Base-by-base conservation (phyloP, 2,113 vertebrate genomes). In the Psettodes erumei region DNA sequence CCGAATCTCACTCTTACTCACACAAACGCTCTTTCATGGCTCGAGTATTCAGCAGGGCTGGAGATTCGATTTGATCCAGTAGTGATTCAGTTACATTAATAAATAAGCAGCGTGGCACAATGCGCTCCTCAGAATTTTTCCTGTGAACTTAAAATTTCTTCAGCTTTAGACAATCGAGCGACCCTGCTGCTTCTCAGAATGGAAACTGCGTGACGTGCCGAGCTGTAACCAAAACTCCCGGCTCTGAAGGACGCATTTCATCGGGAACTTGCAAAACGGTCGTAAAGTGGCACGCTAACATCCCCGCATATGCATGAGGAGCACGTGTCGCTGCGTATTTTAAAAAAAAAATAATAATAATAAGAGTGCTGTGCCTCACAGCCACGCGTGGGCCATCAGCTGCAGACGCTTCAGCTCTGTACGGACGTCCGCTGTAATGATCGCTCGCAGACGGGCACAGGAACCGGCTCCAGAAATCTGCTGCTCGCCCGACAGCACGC, bases 371-470 rank as follows among this genome's bases (percentile, higher is more conserved):
- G 0, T 23, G 12, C 1, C 4, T 33, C 54, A 23, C 7, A 21
- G n/a, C 25, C 11, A 37, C 16, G 10, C 30, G 38, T 53, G 28
- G 59, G 64, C 19, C 19, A 10, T 69, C 30, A 64, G 35, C 21
- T 35, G 42, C 58, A 59, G 30, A 59, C 71, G 45, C 54, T 50
- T 66, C 51, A 40, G 10, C 61, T 74, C 54, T 62, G 63, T 62
- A 47, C 37, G 58, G 56, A 74, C 53, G 25, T 48, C 60, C 47
- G 25, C 38, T 67, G 30, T 68, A 73, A 55, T 62, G 37, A 68
- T 68, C 7, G 28, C 64, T 69, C 48, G 32, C 40, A 75, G 70
- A 33, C 33, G 37, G 35, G 56, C n/a, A 40, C 64, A 63, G 56
- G 69, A 75, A 74, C n/a, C n/a, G n/a, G n/a, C n/a, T n/a, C n/a